Base-by-base conservation (phyloP, 2,797 vertebrate species). In the Micrastur ruficollis region DNA sequence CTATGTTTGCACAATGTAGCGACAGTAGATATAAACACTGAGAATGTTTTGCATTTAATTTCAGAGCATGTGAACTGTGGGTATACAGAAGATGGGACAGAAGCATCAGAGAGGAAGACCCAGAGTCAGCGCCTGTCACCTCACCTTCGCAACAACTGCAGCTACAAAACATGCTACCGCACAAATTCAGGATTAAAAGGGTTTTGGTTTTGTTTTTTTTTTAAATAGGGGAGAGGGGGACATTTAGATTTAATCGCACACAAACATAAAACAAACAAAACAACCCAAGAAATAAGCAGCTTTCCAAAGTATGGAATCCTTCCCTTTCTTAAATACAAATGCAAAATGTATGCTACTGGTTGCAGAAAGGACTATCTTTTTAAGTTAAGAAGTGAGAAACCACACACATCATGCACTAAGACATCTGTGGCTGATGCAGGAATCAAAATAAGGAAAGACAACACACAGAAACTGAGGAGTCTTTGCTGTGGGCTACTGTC, bases 401-500 rank as follows among this genome's bases (percentile, higher is more conserved):
- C 62, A 21, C 36, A 62, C 10, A 32, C 8, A 71, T 47, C 50
- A 42, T n/a, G 32, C 47, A 76, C 62, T 40, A n/a, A 75, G 21
- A 79, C 55, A 85, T 73, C 52, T 63, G 47, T 67, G 81, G 40
- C 65, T 80, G 71, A 70, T 47, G 49, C 13, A 83, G 75, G 71
- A 96, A 82, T 40, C 23, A 36, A 80, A 85, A 73, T 52, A 84
- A 67, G 56, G 13, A 75, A 6, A 73, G n/a, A 76, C 4, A 17
- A 42, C 67, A 91, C 29, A 85, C 13, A 83, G 73, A 78, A 91
- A 88, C 26, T 32, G 81, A 83, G 47, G 14, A 83, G 19, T 27
- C 56, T 76, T 76, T 89, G 68, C 87, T 92, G 81, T 44, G 81
- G 42, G 78, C 92, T 94, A 73, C 78, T 85, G 78, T 87, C 78